Evolutionary conservation across 2,113 vertebrate genomes (phyloP), one percentile per base, ranked within the genome.

Genomic region (Aramus guarauna): DNA sequence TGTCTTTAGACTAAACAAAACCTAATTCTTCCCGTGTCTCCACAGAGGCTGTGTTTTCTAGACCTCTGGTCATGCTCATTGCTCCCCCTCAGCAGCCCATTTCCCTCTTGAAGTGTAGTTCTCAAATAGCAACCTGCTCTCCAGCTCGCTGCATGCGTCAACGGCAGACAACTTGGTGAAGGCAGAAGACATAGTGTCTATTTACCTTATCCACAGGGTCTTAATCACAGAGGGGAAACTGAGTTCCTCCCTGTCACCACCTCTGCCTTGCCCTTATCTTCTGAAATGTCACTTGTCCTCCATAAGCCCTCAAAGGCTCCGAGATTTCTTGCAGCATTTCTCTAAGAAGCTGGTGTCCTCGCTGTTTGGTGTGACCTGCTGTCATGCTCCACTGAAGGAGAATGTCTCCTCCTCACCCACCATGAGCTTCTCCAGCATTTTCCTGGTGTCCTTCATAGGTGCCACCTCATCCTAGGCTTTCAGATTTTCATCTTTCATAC

Each of bases 1-100:
- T 67, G 59, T 66, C 89, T 88, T 94, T 34, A 97, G 95, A 96
- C 95, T 97, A 97, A 96, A 97, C 94, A 96, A 96, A 97, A 66
- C 72, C 47, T 84, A 74, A 91, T 86, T 96, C 82, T 89, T 66
- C 32, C 32, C 71, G 92, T 88, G 45, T 84, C 29, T 92, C 37
- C 1, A 0, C 45, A 80, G 45, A 88, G 56, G 45, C 58, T 7
- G 4, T 73, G 67, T 86, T 92, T 94, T 88, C 47, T 92, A 68
- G 47, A 84, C 83, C 80, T 94, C 83, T 72, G 48, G 11, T 92
- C 8, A 3, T 64, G 52, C 92, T 86, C 0, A 0, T 2, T 48
- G 53, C 16, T 56, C 26, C 53, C 24, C 9, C 30, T 58, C 45
- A 69, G 59, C 1, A 0, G 63, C 36, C 21, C n/a, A 2, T 73